These are phyloP conservation scores for Ptychadena robeensis DNA, from an alignment of 2,797 vertebrate species.

Conservation along the genomic window DNA sequence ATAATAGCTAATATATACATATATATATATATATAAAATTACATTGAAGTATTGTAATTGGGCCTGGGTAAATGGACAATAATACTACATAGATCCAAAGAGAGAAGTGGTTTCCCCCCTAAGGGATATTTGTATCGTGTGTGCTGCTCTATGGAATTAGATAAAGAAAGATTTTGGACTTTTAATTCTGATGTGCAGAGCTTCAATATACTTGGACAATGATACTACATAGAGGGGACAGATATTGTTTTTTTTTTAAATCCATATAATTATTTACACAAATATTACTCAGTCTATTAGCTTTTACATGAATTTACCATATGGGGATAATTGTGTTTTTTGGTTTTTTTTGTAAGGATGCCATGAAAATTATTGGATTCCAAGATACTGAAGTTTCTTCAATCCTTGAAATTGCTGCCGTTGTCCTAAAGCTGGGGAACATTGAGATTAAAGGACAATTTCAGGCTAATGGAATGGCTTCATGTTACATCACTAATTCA, in stretches of 20 bases:
- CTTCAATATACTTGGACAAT: too few species aligned
- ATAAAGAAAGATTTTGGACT: too few species aligned
- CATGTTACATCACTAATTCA: slow-evolving; percentile 68
- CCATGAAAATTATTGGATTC: slow-evolving; percentile 78
- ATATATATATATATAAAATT: too few species aligned
- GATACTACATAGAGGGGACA: background rate
- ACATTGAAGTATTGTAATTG: too few species aligned
- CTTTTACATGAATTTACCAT: background rate
- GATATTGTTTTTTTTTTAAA: background rate
- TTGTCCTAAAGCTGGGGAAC: slow-evolving; percentile 79
- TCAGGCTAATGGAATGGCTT: slow-evolving; percentile 72
- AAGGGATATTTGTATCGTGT: too few species aligned
- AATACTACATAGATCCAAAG: too few species aligned
- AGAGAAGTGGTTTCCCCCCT: too few species aligned
- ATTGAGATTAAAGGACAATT: slow-evolving; percentile 70
- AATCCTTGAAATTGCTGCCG: slow-evolving; percentile 74
- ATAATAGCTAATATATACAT: too few species aligned
- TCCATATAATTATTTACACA: too few species aligned
- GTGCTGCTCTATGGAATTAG: too few species aligned
- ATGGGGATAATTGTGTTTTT: background rate
- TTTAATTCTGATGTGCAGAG: too few species aligned
- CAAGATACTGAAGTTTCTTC: slow-evolving; percentile 66
- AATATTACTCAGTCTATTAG: background rate
- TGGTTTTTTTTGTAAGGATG: slow-evolving; percentile 66
- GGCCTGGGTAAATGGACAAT: too few species aligned